Evolutionary conservation across 2,888 invertebrate genomes (phyloP), one percentile per base, ranked within the genome.

Genomic region (Sphaerophoria taeniata): DNA sequence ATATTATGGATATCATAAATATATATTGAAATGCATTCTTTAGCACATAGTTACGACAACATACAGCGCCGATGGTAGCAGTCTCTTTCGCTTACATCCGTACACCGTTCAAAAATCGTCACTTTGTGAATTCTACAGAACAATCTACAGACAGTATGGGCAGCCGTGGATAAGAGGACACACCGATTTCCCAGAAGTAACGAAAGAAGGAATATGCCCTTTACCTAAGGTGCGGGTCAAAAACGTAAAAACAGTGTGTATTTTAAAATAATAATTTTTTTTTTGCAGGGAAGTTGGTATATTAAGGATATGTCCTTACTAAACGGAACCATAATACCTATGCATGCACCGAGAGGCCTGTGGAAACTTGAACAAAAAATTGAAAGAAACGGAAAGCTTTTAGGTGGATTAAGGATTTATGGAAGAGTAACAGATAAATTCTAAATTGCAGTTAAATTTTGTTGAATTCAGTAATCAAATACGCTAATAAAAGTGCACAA

Each of bases 341-440:
- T 43, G n/a, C 60, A 60, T 43, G 39, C 39, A 12, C 60, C 60
- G 2, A 39, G 14, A 9, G 60, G 60, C 4, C 24, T 60, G 12
- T 60, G 60, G 60, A 60, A 60, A 60, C 9, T 60, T 39, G 60
- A 43, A 4, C 60, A 60, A 16, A 60, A 7, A 12, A 39, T 60
- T 60, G 43, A 39, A 39, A 43, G 14, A 24, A 39, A 60, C 9
- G 60, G 60, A 4, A 60, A 60, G 24, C 5, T 39, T 6, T 11
- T 60, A 11, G 60, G 60, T 3, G 60, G 60, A 43, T 43, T 60
- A 6, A 60, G 0, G 16, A 58, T 58, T 3, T 16, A 39, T 16
- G 36, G n/a, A 39, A 60, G 12, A 14, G 16, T 60, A 0, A 5
- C 60, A 0, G 9, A 24, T 9, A 11, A 11, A 43, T 11, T 43